Conservation (phyloP, 2,113 vertebrate species). For the Azemiops feae region DNA sequence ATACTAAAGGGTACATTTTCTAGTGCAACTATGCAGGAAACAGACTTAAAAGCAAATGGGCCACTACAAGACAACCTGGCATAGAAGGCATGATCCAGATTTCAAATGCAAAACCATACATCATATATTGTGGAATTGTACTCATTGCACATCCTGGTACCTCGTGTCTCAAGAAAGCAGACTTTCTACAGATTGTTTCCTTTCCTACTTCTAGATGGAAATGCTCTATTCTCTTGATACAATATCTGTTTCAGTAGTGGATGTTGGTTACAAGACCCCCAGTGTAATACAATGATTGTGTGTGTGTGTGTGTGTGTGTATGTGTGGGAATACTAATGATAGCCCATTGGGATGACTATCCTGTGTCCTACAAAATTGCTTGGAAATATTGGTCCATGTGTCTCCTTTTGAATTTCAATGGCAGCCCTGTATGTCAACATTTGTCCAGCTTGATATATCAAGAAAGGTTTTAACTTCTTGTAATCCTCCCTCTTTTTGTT, state of each 20-base stretch:
- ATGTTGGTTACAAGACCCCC: constrained; percentile 36
- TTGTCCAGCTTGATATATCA: constrained; percentile 62
- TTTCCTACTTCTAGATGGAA: constrained; percentile 12
- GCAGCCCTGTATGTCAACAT: constrained; percentile 57
- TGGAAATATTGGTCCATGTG: constrained; percentile 59
- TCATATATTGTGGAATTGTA: constrained; percentile 15
- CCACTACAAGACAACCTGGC: constrained; percentile 1
- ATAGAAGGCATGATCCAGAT: background rate
- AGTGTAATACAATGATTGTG: constrained; percentile 22
- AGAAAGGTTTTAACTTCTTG: constrained; percentile 60
- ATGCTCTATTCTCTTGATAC: constrained; percentile 26
- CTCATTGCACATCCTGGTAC: constrained; percentile 25
- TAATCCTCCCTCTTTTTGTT: constrained; percentile 54
- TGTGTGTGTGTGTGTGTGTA: background rate
- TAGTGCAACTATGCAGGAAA: rapidly evolving
- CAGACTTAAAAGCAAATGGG: rapidly evolving
- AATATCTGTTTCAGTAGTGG: constrained; percentile 22
- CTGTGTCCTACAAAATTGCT: constrained; percentile 53
- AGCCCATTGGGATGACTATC: constrained; percentile 40
- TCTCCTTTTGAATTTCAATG: constrained; percentile 66
- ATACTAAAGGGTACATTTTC: background rate
- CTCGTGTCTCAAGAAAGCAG: constrained; percentile 1
- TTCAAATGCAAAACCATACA: constrained; percentile 14
- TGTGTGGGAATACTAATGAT: background rate
- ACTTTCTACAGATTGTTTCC: constrained; percentile 10